These are phyloP conservation scores for Chrysochloris asiatica DNA, from an alignment of 2,113 vertebrate genomes.

Conservation along the genomic window DNA sequence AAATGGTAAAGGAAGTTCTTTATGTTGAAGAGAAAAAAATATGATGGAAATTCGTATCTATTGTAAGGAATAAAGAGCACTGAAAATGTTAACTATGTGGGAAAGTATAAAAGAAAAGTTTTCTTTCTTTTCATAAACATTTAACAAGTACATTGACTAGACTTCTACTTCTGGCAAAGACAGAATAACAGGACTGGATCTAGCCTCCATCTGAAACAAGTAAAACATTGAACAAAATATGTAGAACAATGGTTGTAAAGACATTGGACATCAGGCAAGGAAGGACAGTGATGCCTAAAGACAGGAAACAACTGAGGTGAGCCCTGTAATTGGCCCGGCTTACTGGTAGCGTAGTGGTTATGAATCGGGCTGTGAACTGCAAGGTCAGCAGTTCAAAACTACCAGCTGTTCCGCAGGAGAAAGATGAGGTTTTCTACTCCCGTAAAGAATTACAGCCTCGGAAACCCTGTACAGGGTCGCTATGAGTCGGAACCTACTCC, in stretches of 20 bases:
- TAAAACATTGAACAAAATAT: too few relatives aligned
- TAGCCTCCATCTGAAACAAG: not conserved
- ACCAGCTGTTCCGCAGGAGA: too few relatives aligned
- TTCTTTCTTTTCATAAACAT: not conserved
- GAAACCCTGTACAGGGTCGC: too few relatives aligned
- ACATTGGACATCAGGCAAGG: not conserved
- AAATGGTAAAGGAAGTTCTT: not conserved
- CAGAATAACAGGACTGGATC: not conserved
- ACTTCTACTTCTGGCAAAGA: not conserved
- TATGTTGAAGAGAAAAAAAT: not conserved
- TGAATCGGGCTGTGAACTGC: too few relatives aligned
- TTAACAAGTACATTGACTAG: not conserved
- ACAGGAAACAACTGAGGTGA: not conserved
- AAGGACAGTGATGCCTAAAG: not conserved
- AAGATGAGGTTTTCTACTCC: too few relatives aligned
- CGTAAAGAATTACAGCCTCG: too few relatives aligned
- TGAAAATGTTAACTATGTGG: not conserved
- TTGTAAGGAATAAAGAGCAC: not conserved
- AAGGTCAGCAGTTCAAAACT: too few relatives aligned
- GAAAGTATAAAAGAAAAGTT: not conserved
- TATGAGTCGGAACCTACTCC: too few relatives aligned
- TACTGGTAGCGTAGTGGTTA: too few relatives aligned
- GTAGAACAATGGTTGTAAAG: not conserved
- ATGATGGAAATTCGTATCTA: not conserved
- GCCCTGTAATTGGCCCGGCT: not conserved